Evolutionary conservation across 2,113 vertebrate genomes (phyloP), one percentile per base, ranked within the genome.

Genomic region (Xiphophorus maculatus): DNA sequence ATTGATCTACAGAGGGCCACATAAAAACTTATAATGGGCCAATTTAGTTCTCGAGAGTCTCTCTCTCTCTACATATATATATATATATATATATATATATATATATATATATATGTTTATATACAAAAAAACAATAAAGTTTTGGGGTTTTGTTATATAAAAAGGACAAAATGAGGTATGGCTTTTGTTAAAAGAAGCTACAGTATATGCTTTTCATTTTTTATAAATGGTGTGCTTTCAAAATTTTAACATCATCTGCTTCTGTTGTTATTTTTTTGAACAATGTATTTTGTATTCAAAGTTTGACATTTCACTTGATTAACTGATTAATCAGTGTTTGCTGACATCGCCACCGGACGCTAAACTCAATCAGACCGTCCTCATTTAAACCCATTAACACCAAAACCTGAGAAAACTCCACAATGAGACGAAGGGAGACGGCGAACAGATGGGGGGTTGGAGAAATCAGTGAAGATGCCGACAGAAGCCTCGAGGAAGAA

Each of bases 271-370:
- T 37, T 84, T 77, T 42, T 44, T 65, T 81, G 70, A 74, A 86
- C 79, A 37, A 67, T 2, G 74, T n/a, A 54, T 54, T 89, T 88
- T 78, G 83, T 77, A 91, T 90, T 89, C 84, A 87, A 81, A 85
- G 75, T 85, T 69, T 90, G 88, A 85, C 90, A 87, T 90, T 91
- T 90, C 69, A 48, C 71, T 69, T 70, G 75, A 91, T 87, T 74
- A 86, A 72, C 78, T 71, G 76, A 87, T 86, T 85, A 86, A 89
- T 89, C 83, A 90, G 85, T 83, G 87, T 93, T 91, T 91, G 82
- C 85, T 51, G 89, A 90, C 89, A 84, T 79, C 54, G 42, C 74
- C 76, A 72, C 74, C 69, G 82, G 85, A 90, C 89, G 65, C 81
- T 76, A 73, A 88, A 80, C 80, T 86, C 80, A 82, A 85, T 90